Evolutionary conservation across 2,113 vertebrate species (phyloP).

Genomic region (Herpailurus yagouaroundi): DNA sequence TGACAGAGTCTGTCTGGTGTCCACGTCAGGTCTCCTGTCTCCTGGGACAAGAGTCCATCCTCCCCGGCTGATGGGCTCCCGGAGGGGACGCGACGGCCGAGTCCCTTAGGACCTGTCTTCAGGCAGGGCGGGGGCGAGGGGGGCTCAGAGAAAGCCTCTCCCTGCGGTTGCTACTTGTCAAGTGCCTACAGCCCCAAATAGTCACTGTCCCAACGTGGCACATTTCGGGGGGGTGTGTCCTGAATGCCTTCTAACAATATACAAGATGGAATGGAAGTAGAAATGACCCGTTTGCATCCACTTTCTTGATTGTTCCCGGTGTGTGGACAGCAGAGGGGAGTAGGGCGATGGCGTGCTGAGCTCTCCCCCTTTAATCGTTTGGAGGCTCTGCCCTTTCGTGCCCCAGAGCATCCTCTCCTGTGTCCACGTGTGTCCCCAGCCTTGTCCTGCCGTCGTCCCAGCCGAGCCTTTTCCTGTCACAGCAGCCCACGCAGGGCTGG

Average conservation of each 20-base stretch:
- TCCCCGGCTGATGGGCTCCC: neutral
- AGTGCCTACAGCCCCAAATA: neutral
- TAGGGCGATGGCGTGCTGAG: rapidly evolving
- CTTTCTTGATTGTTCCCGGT: neutral
- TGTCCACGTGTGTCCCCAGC: neutral
- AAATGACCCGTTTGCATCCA: neutral
- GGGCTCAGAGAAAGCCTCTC: neutral
- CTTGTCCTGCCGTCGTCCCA: neutral
- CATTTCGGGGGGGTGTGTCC: neutral
- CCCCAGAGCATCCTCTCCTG: neutral
- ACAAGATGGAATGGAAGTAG: neutral
- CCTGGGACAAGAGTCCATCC: neutral
- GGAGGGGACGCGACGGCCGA: rapidly evolving
- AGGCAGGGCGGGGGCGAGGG: neutral
- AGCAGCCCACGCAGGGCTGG: neutral
- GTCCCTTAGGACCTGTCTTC: neutral
- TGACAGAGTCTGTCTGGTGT: neutral
- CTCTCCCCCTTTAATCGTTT: neutral
- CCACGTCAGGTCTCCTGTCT: neutral
- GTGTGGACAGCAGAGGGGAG: neutral
- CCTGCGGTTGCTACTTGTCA: rapidly evolving
- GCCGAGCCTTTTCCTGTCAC: neutral
- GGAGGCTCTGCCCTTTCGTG: neutral
- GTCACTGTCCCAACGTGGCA: rapidly evolving
- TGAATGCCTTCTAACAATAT: neutral